Percentiles rank a stretch among this genome's conserved stretches.
Evolutionary conservation across 2,113 vertebrate species (phyloP).

Genomic region (Otocyon megalotis): DNA sequence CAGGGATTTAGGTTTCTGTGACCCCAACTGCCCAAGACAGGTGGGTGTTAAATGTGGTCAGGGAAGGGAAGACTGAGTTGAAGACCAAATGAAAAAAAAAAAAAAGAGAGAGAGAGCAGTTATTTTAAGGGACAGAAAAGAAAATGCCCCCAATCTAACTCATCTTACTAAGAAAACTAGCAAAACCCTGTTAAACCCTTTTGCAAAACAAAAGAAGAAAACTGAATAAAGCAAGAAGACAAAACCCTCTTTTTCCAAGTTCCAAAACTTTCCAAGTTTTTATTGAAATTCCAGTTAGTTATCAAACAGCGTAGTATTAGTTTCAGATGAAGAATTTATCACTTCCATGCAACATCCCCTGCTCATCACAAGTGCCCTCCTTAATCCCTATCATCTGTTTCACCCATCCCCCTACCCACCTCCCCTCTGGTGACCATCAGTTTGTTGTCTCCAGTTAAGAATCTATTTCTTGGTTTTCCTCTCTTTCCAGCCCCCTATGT

Average conservation of each 20-base stretch:
- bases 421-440: neutral
- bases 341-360: neutral
- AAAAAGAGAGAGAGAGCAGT: neutral
- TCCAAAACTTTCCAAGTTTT: neutral
- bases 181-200: neutral
- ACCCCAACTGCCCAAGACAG: neutral
- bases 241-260: neutral
- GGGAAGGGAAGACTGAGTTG: neutral
- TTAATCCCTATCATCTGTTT: neutral
- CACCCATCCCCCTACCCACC: neutral
- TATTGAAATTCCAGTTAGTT: neutral
- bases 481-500: neutral
- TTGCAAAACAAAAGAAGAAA: neutral
- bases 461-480: neutral
- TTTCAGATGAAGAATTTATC: neutral
- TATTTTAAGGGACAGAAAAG: neutral
- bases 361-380: neutral
- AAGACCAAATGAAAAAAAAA: neutral
- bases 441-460: neutral
- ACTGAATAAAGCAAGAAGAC: neutral
- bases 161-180: neutral
- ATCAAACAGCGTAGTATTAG: neutral
- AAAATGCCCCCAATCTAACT: neutral
- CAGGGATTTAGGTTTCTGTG: neutral
- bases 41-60: neutral